phyloP scores from a whole-genome alignment of 2,113 vertebrate genomes.

The Burhinus bistriatus region DNA sequence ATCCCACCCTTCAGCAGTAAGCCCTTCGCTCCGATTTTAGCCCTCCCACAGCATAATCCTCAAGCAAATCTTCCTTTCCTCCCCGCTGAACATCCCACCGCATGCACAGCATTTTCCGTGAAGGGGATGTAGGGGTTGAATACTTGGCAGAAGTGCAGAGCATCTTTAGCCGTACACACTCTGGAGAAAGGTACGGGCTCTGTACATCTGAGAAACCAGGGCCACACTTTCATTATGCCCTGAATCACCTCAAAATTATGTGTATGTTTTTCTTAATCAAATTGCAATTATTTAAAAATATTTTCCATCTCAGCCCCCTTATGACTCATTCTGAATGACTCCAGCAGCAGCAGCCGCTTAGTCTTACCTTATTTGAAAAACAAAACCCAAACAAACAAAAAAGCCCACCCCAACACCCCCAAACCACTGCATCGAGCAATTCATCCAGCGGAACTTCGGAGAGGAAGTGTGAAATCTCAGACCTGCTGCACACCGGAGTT shows the following conservation, averaged over 20 bases:
- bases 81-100: background rate
- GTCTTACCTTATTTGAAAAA: background rate
- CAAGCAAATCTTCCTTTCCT: background rate
- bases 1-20: background rate
- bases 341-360: background rate
- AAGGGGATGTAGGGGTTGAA: background rate
- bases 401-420: background rate
- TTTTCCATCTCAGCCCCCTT: background rate
- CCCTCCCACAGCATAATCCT: background rate
- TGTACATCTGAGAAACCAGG: background rate
- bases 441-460: background rate
- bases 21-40: background rate
- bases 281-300: background rate
- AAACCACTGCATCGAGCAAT: background rate
- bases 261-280: background rate
- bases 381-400: background rate
- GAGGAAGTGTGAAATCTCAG: background rate
- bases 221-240: background rate
- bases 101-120: rapidly evolving
- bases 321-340: background rate
- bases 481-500: background rate
- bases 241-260: background rate
- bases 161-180: background rate
- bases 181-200: background rate
- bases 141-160: background rate